These are phyloP conservation scores for Drosophila subpulchrella DNA, from an alignment of 1,140 invertebrate genomes.

Conservation along the genomic window DNA sequence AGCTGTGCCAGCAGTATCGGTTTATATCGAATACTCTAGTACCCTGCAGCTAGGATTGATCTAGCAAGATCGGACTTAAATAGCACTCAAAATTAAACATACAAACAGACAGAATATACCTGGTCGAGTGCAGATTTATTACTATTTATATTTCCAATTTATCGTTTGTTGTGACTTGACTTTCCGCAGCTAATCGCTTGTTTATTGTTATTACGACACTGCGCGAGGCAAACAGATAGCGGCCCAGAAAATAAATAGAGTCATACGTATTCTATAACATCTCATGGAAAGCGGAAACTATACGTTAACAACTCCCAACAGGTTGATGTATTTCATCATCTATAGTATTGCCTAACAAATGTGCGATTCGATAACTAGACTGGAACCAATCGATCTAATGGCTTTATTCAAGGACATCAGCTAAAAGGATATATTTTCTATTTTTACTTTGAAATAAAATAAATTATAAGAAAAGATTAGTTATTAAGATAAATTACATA, in stretches of 20 bases:
- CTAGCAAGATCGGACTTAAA: neutral
- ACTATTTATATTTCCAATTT: constrained; percentile 35
- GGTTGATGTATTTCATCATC: constrained; percentile 22
- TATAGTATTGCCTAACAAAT: constrained; percentile 3
- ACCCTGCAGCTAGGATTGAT: neutral
- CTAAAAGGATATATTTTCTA: neutral
- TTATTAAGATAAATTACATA: neutral
- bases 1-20: neutral
- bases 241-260: constrained; percentile 32
- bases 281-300: constrained; percentile 32
- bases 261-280: constrained; percentile 29
- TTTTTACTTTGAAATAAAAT: too few species aligned
- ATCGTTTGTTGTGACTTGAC: constrained; percentile 30
- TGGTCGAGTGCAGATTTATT: constrained; percentile 19
- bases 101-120: neutral
- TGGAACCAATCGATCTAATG: neutral
- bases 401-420: neutral
- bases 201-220: constrained; percentile 27
- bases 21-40: neutral
- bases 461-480: neutral
- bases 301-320: neutral
- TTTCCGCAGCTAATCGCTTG: constrained; percentile 8
- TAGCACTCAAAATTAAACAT: neutral
- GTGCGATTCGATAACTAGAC: constrained; percentile 13
- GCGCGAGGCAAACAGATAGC: constrained; percentile 16